A percentile compares a stretch with the other conserved stretches of the same genome.
Conservation (phyloP, 2,113 vertebrate species). For the Ictalurus punctatus region DNA sequence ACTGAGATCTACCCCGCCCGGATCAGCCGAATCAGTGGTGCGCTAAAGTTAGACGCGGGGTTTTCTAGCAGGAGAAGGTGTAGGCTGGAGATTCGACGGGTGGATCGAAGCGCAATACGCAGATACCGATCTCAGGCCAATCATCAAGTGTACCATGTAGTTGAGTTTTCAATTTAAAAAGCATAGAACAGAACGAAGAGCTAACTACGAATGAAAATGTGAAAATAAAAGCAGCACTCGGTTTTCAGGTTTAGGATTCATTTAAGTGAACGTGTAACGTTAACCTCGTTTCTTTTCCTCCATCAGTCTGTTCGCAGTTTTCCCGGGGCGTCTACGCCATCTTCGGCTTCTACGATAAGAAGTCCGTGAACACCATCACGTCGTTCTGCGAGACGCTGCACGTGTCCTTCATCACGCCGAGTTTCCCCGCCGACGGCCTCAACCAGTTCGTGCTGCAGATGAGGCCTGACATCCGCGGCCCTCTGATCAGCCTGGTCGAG, state of each 20-base stretch:
- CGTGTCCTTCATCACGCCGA: constrained; percentile 97
- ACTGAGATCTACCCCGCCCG: not conserved
- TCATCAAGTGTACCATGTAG: not conserved
- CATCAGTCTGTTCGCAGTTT: constrained; percentile 95
- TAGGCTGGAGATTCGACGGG: not conserved
- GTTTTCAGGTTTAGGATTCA: not conserved
- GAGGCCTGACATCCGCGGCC: constrained; percentile 95
- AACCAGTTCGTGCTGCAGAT: constrained; percentile 98
- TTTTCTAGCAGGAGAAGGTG: not conserved
- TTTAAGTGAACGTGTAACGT: not conserved
- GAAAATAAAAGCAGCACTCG: not conserved
- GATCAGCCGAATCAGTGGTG: not conserved
- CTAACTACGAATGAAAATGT: not conserved
- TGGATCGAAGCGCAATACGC: not conserved
- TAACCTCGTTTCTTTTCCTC: not conserved
- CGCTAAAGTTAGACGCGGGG: not conserved
- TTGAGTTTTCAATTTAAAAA: not conserved
- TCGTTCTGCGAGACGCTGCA: constrained; percentile 97
- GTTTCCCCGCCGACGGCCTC: constrained; percentile 93
- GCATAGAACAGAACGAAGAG: not conserved
- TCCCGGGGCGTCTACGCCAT: constrained; percentile 97
- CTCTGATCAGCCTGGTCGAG: constrained; percentile 93
- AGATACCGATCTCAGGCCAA: not conserved
- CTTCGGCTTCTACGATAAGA: constrained; percentile 99
- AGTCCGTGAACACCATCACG: constrained; percentile 98